Conservation (phyloP, 2,888 invertebrate genomes). For the Ecdyonurus torrentis region DNA sequence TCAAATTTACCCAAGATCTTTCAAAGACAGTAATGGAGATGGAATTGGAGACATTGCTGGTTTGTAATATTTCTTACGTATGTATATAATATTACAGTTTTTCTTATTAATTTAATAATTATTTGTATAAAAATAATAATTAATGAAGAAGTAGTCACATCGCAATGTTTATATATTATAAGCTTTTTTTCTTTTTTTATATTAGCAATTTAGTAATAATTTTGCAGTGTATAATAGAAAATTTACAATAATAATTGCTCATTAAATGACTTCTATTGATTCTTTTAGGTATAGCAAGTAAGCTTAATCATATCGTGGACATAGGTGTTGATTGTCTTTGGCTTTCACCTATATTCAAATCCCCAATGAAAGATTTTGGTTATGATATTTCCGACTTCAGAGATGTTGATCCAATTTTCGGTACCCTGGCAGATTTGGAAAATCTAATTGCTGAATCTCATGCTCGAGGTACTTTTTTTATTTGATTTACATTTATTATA, state of each 20-base stretch:
- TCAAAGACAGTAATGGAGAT: slow-evolving; percentile 65
- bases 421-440: slow-evolving; percentile 52
- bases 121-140: too few species aligned
- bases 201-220: too few species aligned
- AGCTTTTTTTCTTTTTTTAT: too few species aligned
- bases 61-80: slow-evolving; percentile 17
- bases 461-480: slow-evolving; percentile 26
- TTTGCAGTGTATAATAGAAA: too few species aligned
- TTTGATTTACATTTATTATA: neutral
- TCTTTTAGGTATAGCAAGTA: slow-evolving; percentile 41
- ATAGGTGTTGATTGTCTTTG: slow-evolving; percentile 48
- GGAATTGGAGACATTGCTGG: slow-evolving; percentile 75
- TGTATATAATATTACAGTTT: too few species aligned
- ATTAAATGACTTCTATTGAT: too few species aligned
- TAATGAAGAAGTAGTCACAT: too few species aligned
- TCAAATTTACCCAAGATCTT: slow-evolving; percentile 73
- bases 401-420: slow-evolving; percentile 48
- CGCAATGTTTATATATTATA: too few species aligned
- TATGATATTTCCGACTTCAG: slow-evolving; percentile 58
- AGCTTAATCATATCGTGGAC: slow-evolving; percentile 43
- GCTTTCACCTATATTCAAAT: slow-evolving; percentile 52
- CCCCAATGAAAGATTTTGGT: slow-evolving; percentile 62
- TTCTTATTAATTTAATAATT: too few species aligned
- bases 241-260: too few species aligned
- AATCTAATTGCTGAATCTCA: slow-evolving; percentile 35